These are phyloP conservation scores for Gymnothorax javanicus DNA, from an alignment of 2,797 vertebrate genomes.

Conservation along the genomic window DNA sequence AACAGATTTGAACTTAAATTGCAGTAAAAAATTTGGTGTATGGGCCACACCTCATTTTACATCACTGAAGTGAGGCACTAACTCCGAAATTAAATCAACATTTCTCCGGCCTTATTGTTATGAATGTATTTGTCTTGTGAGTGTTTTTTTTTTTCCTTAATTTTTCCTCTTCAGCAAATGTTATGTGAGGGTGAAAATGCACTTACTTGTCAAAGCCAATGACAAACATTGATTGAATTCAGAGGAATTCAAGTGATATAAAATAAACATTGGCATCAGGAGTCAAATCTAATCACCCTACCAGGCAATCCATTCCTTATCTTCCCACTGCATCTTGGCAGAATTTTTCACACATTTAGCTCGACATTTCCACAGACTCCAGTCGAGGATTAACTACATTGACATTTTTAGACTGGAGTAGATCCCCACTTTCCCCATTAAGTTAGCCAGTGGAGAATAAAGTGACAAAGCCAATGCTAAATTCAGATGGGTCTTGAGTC, in stretches of 20 bases:
- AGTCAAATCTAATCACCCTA: conserved; percentile 3
- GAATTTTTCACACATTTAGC: not conserved
- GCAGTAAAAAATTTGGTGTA: not conserved
- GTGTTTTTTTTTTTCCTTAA: not conserved
- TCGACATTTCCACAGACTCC: not conserved
- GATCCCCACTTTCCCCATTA: not conserved
- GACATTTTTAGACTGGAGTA: not conserved
- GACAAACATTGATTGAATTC: not conserved
- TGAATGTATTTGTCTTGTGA: not conserved
- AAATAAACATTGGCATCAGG: not conserved
- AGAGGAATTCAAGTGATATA: not conserved
- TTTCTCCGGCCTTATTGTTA: not conserved
- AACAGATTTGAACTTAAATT: not conserved
- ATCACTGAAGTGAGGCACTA: not conserved
- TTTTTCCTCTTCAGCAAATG: not conserved
- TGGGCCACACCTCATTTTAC: not conserved
- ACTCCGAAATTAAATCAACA: not conserved
- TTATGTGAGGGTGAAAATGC: not conserved
- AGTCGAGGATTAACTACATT: not conserved
- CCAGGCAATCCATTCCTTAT: not conserved
- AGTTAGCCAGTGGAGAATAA: not conserved
- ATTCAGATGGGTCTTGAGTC: not conserved
- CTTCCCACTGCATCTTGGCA: not conserved
- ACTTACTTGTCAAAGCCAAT: not conserved
- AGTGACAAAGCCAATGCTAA: not conserved